Evolutionary conservation across 2,888 invertebrate species (phyloP), one percentile per base, ranked within the genome.

Genomic region (Biston betularia): DNA sequence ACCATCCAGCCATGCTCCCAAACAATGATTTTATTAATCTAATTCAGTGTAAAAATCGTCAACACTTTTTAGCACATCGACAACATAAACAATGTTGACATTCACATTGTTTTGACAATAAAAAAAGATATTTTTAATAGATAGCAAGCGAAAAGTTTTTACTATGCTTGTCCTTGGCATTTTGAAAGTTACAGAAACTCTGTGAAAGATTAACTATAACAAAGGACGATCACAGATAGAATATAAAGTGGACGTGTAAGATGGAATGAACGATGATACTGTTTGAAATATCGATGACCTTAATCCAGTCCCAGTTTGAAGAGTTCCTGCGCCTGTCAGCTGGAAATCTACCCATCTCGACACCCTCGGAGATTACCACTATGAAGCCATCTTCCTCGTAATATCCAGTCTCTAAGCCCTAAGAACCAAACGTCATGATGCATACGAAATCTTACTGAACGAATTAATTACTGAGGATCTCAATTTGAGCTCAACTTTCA

Each of bases 301-400:
- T 95, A 88, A 95, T 91, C 96, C 95, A 95, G 89, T 94, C 95
- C 95, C 95, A 95, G 92, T 95, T 94, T 82, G 93, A 89, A 87
- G 94, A 94, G 88, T 94, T 94, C 87, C 94, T 94, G 91, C 95
- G 95, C 80, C 83, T 89, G 83, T 94, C 92, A 76, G 95, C 94
- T 76, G 95, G 95, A 84, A 95, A 94, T 93, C 95, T 95, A 93
- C 91, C 92, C 89, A 95, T 93, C 89, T 95, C 94, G 86, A 94
- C 89, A 83, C 95, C 95, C 84, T 95, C 95, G 76, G 95, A 94
- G 84, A 95, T 89, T 86, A 95, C 92, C 88, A 95, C 94, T 80
- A 95, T 89, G 87, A 86, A 90, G 82, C 93, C 94, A 70, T 94
- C 94, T 55, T 95, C 95, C 89, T 95, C 95, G 83, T 89, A 95